Conservation (phyloP, 2,888 invertebrate species). For the Tineola bisselliella region DNA sequence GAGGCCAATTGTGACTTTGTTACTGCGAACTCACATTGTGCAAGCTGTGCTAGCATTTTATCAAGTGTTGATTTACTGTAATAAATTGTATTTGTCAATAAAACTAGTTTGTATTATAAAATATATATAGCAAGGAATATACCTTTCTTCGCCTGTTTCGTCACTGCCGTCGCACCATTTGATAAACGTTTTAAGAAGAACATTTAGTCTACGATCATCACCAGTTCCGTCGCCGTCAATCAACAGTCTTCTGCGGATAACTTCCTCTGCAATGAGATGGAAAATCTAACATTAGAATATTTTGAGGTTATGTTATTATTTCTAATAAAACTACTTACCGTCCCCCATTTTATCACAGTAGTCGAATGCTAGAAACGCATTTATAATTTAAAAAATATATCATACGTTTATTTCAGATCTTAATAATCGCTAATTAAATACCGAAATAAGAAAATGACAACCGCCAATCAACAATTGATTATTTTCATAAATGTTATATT, state of each 20-base stretch:
- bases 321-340: constrained; percentile 19
- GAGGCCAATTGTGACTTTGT: constrained; percentile 82
- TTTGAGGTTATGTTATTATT: constrained; percentile 2
- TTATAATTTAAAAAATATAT: too few species aligned
- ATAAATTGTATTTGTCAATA: constrained; percentile 28
- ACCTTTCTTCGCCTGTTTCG: constrained; percentile 74
- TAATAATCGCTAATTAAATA: too few species aligned
- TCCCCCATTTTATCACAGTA: constrained; percentile 24
- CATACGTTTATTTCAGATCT: too few species aligned
- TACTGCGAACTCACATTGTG: constrained; percentile 89
- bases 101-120: too few species aligned
- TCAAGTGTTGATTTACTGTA: constrained; percentile 77
- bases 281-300: not conserved
- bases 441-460: too few species aligned
- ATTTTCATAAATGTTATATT: too few species aligned
- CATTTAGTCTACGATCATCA: constrained; percentile 90
- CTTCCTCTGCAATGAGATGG: constrained; percentile 79
- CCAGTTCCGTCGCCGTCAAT: constrained; percentile 98
- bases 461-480: too few species aligned
- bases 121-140: constrained; percentile 18
- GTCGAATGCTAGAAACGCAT: too few species aligned
- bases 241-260: constrained; percentile 87
- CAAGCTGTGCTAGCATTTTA: constrained; percentile 81
- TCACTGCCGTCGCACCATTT: constrained; percentile 80
- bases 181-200: constrained; percentile 82